A percentile compares a stretch with the other conserved stretches of the same genome.
Evolutionary conservation across 2,797 vertebrate genomes (phyloP).

Genomic region (Argentina silus): DNA sequence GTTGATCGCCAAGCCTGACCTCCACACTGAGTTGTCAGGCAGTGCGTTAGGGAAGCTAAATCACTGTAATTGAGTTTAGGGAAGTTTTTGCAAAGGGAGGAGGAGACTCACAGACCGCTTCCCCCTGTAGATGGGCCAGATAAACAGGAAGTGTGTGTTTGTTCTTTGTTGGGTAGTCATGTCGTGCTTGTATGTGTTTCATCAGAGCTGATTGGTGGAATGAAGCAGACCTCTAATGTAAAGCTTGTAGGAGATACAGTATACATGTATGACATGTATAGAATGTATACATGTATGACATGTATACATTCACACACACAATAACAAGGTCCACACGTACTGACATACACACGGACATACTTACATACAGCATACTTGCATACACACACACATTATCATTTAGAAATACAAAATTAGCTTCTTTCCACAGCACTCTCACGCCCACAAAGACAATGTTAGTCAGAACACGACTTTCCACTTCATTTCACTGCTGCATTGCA

Average conservation of each 20-base stretch:
- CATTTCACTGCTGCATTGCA: constrained; percentile 72
- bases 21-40: constrained; percentile 35
- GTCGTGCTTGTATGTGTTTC: too few relatives aligned
- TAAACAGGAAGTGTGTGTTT: not conserved
- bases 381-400: not conserved
- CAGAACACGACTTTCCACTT: constrained; percentile 43
- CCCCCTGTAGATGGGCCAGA: too few relatives aligned
- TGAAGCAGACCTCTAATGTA: too few relatives aligned
- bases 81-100: constrained; percentile 25
- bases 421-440: not conserved
- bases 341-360: not conserved
- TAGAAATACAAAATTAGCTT: not conserved
- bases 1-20: constrained; percentile 36
- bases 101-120: not conserved
- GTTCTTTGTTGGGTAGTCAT: not conserved
- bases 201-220: too few relatives aligned
- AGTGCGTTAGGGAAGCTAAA: constrained; percentile 10
- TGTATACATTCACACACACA: not conserved
- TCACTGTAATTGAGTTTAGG: constrained; percentile 37
- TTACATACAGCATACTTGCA: not conserved
- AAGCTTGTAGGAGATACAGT: too few relatives aligned
- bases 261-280: not conserved
- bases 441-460: constrained; percentile 55
- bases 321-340: not conserved
- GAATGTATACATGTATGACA: not conserved